Evolutionary conservation across 2,888 invertebrate species (phyloP).

Genomic region (Melolontha melolontha): DNA sequence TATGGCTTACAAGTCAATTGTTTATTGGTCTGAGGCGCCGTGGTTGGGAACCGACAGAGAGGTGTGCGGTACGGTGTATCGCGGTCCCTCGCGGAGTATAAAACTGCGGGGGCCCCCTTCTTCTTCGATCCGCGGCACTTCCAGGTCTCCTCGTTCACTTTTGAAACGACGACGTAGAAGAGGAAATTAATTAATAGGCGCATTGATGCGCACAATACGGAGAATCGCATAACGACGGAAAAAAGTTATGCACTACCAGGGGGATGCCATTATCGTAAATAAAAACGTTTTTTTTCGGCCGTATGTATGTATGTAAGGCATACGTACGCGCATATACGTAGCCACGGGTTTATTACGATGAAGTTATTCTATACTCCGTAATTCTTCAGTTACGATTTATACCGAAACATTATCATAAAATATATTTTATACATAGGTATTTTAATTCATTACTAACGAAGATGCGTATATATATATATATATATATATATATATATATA

Average conservation of each 20-base stretch:
- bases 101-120: constrained; percentile 42
- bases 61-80: constrained; percentile 57
- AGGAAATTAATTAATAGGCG: constrained; percentile 56
- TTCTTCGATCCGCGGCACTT: constrained; percentile 50
- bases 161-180: constrained; percentile 10
- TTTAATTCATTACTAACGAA: neutral
- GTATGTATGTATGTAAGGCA: neutral
- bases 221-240: constrained; percentile 48
- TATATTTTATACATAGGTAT: constrained; percentile 36
- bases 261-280: constrained; percentile 56
- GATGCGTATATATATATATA: too few relatives aligned
- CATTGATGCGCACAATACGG: constrained; percentile 54
- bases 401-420: constrained; percentile 23
- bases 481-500: too few relatives aligned
- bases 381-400: constrained; percentile 40
- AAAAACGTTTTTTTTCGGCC: constrained; percentile 30
- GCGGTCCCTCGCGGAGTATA: constrained; percentile 51
- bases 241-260: constrained; percentile 50
- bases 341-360: constrained; percentile 46
- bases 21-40: constrained; percentile 59
- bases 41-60: constrained; percentile 57
- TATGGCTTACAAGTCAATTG: constrained; percentile 59
- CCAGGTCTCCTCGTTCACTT: constrained; percentile 49
- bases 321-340: constrained; percentile 21
- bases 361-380: constrained; percentile 45